A percentile compares a stretch with the other conserved stretches of the same genome.
Evolutionary conservation across 2,113 vertebrate species (phyloP).

Genomic region (Passer montanus): DNA sequence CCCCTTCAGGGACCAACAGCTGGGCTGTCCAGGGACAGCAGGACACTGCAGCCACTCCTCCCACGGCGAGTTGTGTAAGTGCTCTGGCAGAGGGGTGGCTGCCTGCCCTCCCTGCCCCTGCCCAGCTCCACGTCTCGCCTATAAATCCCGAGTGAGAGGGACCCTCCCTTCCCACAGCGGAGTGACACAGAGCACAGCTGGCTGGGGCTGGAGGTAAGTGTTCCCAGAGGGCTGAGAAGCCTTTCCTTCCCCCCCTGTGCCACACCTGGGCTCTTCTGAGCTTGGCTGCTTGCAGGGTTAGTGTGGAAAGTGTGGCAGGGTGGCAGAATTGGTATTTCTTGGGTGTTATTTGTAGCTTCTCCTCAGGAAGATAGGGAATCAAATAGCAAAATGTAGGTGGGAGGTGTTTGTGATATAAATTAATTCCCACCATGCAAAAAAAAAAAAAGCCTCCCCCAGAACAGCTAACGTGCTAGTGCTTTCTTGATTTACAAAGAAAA

Average conservation of each 20-base stretch:
- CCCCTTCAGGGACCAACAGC: neutral
- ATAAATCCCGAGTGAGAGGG: neutral
- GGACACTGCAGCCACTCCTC: neutral
- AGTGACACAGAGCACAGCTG: rapidly evolving
- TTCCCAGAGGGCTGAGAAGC: neutral
- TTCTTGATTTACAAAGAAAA: neutral
- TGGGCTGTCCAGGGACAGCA: rapidly evolving
- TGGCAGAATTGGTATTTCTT: neutral
- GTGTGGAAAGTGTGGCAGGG: neutral
- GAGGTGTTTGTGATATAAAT: neutral
- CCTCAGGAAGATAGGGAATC: neutral
- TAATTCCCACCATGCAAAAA: neutral
- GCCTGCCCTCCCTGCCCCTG: neutral
- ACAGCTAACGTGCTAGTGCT: neutral
- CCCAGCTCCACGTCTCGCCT: rapidly evolving
- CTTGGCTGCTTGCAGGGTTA: neutral
- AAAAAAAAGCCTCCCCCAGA: neutral
- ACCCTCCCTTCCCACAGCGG: rapidly evolving
- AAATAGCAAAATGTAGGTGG: neutral
- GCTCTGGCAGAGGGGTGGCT: neutral
- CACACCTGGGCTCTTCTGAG: neutral
- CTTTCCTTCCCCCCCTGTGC: neutral
- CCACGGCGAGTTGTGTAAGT: neutral
- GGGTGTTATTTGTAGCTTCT: neutral
- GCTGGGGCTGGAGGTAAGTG: neutral